Conservation (phyloP, 2,888 invertebrate species). For the Lithophane ornitopus region DNA sequence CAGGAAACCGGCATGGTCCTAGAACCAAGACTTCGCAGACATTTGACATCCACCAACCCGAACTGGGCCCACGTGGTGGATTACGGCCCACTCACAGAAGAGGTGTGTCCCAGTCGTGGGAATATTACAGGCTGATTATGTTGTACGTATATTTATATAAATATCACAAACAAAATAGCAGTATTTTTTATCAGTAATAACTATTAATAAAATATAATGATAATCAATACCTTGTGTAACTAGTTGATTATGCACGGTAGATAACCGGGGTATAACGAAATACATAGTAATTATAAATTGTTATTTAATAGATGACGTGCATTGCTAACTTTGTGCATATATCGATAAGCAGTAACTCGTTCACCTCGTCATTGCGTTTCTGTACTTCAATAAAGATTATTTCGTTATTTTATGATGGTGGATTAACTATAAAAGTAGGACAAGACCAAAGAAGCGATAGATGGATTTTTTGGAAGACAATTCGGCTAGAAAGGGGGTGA, state of each 20-base stretch:
- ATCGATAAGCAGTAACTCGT: slow-evolving; percentile 46
- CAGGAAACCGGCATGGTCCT: neutral
- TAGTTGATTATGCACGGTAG: slow-evolving; percentile 42
- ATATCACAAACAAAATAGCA: neutral
- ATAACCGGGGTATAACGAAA: slow-evolving; percentile 39
- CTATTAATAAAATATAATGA: slow-evolving; percentile 1
- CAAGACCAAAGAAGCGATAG: neutral
- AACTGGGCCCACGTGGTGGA: too few relatives aligned
- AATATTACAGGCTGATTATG: too few relatives aligned
- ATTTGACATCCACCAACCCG: neutral
- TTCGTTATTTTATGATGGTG: slow-evolving; percentile 2
- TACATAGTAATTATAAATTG: slow-evolving; percentile 48
- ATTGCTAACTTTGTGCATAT: slow-evolving; percentile 41
- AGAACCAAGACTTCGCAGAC: neutral
- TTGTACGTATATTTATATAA: neutral
- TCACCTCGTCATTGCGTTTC: slow-evolving; percentile 49
- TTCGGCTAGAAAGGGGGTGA: neutral
- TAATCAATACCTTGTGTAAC: slow-evolving; percentile 5
- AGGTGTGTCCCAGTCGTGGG: neutral
- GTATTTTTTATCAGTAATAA: slow-evolving; percentile 6
- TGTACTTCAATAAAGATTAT: slow-evolving; percentile 5
- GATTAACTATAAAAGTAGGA: neutral
- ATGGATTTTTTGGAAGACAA: too few relatives aligned
- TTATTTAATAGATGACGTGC: slow-evolving; percentile 54
- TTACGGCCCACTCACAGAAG: neutral